Conservation (phyloP, 2,797 vertebrate genomes). For the Tauraco hartlaubi region DNA sequence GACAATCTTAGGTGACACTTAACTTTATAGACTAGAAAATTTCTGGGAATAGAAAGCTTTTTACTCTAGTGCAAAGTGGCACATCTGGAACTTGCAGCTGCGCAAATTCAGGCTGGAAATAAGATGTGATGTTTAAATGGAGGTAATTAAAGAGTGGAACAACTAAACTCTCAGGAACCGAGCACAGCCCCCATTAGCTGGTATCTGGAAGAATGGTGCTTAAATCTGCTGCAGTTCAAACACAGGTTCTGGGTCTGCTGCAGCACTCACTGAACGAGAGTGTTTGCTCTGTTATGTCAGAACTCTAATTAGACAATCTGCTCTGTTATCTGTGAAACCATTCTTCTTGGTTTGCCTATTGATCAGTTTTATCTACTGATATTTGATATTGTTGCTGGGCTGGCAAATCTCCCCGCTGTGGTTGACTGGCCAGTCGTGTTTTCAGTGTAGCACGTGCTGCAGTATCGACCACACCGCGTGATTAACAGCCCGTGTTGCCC, state of each 20-base stretch:
- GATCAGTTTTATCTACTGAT: background rate
- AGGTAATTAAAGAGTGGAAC: background rate
- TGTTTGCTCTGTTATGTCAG: background rate
- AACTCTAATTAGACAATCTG: background rate
- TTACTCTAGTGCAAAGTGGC: background rate
- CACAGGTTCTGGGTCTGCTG: background rate
- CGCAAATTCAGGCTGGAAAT: background rate
- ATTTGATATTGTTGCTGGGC: background rate
- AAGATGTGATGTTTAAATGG: background rate
- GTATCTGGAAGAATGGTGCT: accelerated
- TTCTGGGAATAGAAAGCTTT: background rate
- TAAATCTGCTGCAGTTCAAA: background rate
- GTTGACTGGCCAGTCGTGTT: background rate
- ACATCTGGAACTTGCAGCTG: background rate
- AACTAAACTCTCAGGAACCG: background rate
- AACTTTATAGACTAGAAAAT: background rate
- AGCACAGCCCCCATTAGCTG: background rate
- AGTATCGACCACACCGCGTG: background rate
- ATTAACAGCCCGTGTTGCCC: background rate
- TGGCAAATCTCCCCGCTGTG: background rate
- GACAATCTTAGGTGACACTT: background rate
- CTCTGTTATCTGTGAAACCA: background rate
- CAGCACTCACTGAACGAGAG: background rate
- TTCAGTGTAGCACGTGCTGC: background rate
- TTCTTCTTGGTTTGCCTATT: background rate